Conservation (phyloP, 2,888 invertebrate species). For the Petrolisthes manimaculis region DNA sequence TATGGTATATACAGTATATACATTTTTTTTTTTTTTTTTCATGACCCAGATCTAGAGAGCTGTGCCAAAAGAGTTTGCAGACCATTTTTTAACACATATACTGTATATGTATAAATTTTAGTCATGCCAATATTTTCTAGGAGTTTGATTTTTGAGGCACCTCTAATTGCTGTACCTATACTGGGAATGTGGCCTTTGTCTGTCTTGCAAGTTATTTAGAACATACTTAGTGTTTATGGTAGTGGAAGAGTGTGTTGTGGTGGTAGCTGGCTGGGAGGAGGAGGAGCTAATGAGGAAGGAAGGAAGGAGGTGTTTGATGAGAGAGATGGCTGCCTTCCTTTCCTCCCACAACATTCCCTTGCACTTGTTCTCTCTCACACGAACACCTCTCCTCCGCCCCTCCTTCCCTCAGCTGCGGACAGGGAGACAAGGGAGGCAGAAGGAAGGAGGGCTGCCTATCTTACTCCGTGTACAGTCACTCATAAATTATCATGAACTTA, state of each 20-base stretch:
- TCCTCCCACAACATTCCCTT: no score
- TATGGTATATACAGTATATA: background rate
- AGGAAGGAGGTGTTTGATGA: background rate
- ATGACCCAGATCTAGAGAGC: slow-evolving; percentile 16
- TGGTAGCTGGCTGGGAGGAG: slow-evolving; percentile 17
- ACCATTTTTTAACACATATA: background rate
- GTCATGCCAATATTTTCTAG: slow-evolving; percentile 5
- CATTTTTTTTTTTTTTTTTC: background rate
- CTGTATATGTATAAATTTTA: background rate
- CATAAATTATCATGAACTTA: no score
- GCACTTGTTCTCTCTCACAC: no score
- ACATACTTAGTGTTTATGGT: slow-evolving; percentile 49
- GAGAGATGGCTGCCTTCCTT: background rate
- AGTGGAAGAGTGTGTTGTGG: slow-evolving; percentile 28
- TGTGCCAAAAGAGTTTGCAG: background rate
- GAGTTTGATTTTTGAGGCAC: slow-evolving; percentile 10
- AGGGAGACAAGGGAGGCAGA: no score
- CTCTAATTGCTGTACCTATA: slow-evolving; percentile 43
- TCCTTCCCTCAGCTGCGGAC: no score
- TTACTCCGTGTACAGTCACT: no score
- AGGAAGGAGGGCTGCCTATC: no score
- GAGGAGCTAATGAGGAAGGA: slow-evolving; percentile 1
- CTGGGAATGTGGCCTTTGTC: slow-evolving; percentile 44
- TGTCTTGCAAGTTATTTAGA: slow-evolving; percentile 54
- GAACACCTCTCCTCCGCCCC: no score